Conservation (phyloP, 2,113 vertebrate species). For the Cranoglanis bouderius region DNA sequence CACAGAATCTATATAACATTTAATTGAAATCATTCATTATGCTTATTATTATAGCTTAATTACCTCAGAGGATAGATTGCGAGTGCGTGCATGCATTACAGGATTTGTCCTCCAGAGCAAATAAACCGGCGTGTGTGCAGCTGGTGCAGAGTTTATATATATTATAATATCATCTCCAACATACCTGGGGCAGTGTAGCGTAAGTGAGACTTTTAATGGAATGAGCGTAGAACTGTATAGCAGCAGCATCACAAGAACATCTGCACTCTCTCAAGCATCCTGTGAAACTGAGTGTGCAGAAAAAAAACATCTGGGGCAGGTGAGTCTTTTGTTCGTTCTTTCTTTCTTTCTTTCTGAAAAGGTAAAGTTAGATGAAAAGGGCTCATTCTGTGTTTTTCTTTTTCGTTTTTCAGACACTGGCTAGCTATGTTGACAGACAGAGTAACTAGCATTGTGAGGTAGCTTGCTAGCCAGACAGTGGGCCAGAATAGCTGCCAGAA, state of each 20-base stretch:
- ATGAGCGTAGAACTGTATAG: not conserved
- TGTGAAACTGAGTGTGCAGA: no score
- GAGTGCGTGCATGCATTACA: not conserved
- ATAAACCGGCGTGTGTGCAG: not conserved
- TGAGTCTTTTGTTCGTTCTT: no score
- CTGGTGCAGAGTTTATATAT: constrained; percentile 10
- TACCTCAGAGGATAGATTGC: constrained; percentile 26
- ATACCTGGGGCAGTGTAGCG: not conserved
- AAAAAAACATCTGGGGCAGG: not conserved
- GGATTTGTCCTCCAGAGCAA: constrained; percentile 26
- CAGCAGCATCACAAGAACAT: not conserved
- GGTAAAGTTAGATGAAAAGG: not conserved
- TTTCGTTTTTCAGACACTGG: not conserved
- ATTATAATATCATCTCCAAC: not conserved
- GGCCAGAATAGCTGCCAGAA: not conserved
- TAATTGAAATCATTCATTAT: constrained; percentile 19
- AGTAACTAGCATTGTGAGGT: not conserved
- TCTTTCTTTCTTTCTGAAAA: not conserved
- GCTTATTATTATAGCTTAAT: not conserved
- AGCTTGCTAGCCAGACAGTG: not conserved
- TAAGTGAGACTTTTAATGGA: not conserved
- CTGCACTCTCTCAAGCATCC: not conserved
- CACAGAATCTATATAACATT: constrained; percentile 12
- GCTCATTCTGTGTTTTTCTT: not conserved
- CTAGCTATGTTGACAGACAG: not conserved